Conservation (phyloP, 1,140 invertebrate species). For the Drosophila lini region DNA sequence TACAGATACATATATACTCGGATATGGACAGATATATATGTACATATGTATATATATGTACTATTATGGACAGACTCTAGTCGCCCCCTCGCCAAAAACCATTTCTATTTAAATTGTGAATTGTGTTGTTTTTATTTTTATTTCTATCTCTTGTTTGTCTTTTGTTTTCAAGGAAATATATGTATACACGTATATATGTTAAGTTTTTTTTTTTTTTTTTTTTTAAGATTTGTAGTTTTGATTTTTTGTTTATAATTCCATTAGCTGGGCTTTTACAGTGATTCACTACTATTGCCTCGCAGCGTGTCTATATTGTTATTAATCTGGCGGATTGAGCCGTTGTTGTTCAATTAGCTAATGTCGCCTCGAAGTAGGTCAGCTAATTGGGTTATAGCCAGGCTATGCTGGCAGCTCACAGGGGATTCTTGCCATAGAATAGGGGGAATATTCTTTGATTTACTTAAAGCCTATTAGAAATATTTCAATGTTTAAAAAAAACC, state of each 20-base stretch:
- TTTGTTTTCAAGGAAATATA: constrained; percentile 36
- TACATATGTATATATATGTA: constrained; percentile 7
- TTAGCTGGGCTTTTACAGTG: constrained; percentile 30
- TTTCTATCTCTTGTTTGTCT: constrained; percentile 6
- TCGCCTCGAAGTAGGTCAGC: constrained; percentile 31
- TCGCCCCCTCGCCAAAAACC: constrained; percentile 41
- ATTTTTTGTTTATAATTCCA: constrained; percentile 13
- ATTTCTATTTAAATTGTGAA: constrained; percentile 33
- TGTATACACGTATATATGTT: background rate
- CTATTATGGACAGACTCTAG: constrained; percentile 27
- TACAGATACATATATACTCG: constrained; percentile 20
- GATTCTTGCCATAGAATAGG: background rate
- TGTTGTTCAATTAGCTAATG: constrained; percentile 32
- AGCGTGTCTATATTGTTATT: constrained; percentile 10
- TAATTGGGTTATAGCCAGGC: constrained; percentile 35
- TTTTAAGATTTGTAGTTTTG: too few species aligned
- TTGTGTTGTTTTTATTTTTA: constrained; percentile 5
- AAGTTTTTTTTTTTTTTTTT: too few species aligned
- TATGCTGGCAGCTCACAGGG: constrained; percentile 1
- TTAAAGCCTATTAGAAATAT: too few species aligned
- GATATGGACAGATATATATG: constrained; percentile 5
- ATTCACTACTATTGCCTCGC: constrained; percentile 8
- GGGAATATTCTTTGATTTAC: background rate
- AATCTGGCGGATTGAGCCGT: constrained; percentile 22
- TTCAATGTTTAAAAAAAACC: too few species aligned